Evolutionary conservation across 2,888 invertebrate species (phyloP).

Genomic region (Habroteleia sp.): DNA sequence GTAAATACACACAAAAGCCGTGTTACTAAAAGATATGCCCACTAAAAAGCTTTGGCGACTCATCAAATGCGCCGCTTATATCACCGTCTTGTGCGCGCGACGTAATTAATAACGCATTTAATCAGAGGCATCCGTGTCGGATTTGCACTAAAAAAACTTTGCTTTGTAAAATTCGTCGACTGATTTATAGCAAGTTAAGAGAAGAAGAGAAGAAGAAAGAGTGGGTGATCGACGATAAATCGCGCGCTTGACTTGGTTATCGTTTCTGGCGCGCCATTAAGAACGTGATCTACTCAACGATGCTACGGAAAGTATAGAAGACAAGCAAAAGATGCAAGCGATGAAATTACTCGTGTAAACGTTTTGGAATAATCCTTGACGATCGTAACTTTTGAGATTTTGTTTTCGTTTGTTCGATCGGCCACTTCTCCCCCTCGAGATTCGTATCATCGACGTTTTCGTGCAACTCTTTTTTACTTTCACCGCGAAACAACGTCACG

Average conservation of each 20-base stretch:
- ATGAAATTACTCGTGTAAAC: conserved; percentile 64
- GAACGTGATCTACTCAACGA: conserved; percentile 65
- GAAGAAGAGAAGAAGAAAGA: conserved; percentile 65
- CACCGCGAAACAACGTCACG: conserved; percentile 62
- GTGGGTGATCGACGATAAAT: conserved; percentile 74
- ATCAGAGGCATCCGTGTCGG: conserved; percentile 72
- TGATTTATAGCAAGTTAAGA: conserved; percentile 74
- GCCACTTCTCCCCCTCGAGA: conserved; percentile 39
- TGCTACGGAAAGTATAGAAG: conserved; percentile 52
- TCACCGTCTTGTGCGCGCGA: conserved; percentile 68
- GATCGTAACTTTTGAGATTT: conserved; percentile 62
- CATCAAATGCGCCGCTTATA: conserved; percentile 66
- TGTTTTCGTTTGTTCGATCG: conserved; percentile 61
- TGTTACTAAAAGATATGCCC: conserved; percentile 44
- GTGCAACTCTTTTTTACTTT: conserved; percentile 62
- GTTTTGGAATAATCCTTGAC: conserved; percentile 59
- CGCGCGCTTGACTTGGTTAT: conserved; percentile 72
- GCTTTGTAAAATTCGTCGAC: conserved; percentile 70
- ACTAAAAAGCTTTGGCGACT: conserved; percentile 57
- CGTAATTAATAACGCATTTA: conserved; percentile 78
- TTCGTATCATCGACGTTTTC: conserved; percentile 56
- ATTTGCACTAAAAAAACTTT: conserved; percentile 66
- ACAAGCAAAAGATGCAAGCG: conserved; percentile 63
- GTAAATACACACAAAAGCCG: conserved; percentile 42
- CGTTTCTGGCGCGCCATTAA: conserved; percentile 71